Conservation (phyloP, 2,797 vertebrate species). For the Petrocephalus schoutedeni region DNA sequence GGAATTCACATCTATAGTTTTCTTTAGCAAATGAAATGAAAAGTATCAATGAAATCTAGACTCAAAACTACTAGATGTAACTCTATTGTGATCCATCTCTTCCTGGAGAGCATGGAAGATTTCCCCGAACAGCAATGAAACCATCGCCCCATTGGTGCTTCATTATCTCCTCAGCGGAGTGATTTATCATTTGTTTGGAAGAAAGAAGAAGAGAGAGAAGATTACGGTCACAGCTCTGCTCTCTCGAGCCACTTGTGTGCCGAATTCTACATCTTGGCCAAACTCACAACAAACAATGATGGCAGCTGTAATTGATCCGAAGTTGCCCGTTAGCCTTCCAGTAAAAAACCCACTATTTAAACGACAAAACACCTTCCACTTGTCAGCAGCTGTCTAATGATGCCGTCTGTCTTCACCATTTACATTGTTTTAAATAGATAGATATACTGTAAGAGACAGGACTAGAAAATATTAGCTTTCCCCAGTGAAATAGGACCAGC, state of each 20-base stretch:
- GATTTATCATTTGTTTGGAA: constrained; percentile 81
- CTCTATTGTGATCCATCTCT: constrained; percentile 20
- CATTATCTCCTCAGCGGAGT: constrained; percentile 85
- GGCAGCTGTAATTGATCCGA: constrained; percentile 71
- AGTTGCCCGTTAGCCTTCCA: constrained; percentile 67
- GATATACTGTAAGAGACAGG: constrained; percentile 72
- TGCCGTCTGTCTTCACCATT: constrained; percentile 78
- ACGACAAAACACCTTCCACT: constrained; percentile 73
- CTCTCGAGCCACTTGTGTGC: constrained; percentile 52
- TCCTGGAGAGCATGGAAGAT: constrained; percentile 59
- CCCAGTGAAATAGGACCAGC: constrained; percentile 69
- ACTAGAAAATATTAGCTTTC: constrained; percentile 67
- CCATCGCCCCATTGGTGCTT: constrained; percentile 73
- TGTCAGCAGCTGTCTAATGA: constrained; percentile 75
- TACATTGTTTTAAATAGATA: constrained; percentile 78
- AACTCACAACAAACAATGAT: constrained; percentile 72
- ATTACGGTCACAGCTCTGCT: constrained; percentile 75
- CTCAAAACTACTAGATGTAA: constrained; percentile 24
- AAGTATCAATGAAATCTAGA: constrained; percentile 19
- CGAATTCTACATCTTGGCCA: constrained; percentile 59
- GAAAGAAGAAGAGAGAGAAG: constrained; percentile 72
- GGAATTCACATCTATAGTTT: background rate
- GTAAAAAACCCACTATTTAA: constrained; percentile 75
- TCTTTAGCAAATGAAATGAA: background rate
- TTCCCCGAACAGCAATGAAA: constrained; percentile 81